Conservation (phyloP, 2,113 vertebrate genomes). For the Pluvianellus socialis region DNA sequence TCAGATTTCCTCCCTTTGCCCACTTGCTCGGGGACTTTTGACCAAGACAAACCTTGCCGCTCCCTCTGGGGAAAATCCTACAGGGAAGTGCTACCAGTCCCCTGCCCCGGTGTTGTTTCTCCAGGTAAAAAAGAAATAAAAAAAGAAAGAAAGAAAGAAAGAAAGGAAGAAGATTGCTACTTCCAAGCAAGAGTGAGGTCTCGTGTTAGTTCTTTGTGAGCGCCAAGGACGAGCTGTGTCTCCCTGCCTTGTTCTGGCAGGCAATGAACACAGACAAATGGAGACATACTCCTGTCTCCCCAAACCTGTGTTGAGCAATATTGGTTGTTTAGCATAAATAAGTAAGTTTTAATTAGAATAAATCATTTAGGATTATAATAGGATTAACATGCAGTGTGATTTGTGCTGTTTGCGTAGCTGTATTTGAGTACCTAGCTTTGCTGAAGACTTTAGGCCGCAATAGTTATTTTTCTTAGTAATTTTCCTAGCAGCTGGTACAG, state of each 20-base stretch:
- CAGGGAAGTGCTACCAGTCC: not conserved
- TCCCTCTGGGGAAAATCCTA: not conserved
- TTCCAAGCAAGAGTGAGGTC: not conserved
- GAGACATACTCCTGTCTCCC: not conserved
- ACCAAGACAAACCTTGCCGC: not conserved
- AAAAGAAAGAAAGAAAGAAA: no score
- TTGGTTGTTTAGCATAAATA: not conserved
- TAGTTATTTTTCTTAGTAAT: not conserved
- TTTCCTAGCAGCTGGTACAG: not conserved
- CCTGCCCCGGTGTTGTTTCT: not conserved
- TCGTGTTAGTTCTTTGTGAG: not conserved
- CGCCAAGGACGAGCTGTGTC: not conserved
- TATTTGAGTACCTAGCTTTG: not conserved
- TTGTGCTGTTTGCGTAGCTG: not conserved
- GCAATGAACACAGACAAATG: not conserved
- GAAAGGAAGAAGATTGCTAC: no score
- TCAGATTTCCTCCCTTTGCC: not conserved
- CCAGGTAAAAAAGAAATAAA: not conserved
- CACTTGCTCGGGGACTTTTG: accelerated
- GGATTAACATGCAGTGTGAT: not conserved
- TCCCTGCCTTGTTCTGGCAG: not conserved
- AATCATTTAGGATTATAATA: not conserved
- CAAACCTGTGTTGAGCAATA: not conserved
- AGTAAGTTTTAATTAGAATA: not conserved
- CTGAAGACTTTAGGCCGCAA: not conserved